Evolutionary conservation across 2,797 vertebrate genomes (phyloP).

Genomic region (Euphonia xanthogaster): DNA sequence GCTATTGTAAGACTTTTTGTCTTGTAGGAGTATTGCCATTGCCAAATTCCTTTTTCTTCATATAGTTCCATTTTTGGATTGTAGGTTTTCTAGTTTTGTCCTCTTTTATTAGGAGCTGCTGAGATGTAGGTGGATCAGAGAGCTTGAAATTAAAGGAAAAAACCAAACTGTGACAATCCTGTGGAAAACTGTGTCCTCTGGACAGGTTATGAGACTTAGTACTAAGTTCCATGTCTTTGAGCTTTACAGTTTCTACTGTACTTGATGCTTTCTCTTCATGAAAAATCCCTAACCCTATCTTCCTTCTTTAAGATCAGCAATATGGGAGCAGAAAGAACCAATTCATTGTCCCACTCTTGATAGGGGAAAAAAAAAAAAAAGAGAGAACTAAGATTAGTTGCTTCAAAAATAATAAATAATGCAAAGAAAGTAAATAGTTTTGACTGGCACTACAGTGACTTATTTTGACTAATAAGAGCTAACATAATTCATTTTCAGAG

Average conservation of each 20-base stretch:
- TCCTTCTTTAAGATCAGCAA: not conserved
- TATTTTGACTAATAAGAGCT: not conserved
- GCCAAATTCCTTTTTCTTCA: not conserved
- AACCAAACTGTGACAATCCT: not conserved
- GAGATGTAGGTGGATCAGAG: not conserved
- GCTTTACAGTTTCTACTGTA: not conserved
- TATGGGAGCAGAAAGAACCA: not conserved
- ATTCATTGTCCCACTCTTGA: not conserved
- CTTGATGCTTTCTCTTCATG: not conserved
- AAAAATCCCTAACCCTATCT: not conserved
- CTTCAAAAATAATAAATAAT: not conserved
- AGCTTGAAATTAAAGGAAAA: not conserved
- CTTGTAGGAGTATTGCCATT: not conserved
- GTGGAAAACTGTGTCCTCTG: not conserved
- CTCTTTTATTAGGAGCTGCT: not conserved
- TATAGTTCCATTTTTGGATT: not conserved
- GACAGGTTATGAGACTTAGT: not conserved
- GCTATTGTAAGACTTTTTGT: not conserved
- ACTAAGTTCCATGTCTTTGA: not conserved
- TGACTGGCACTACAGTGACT: not conserved
- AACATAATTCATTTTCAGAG: not conserved
- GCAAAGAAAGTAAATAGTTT: not conserved
- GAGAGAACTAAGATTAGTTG: not conserved
- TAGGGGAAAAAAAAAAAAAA: not conserved
- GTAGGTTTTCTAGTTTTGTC: not conserved